Conservation (phyloP, 2,113 vertebrate species). For the Henicopernis longicauda region DNA sequence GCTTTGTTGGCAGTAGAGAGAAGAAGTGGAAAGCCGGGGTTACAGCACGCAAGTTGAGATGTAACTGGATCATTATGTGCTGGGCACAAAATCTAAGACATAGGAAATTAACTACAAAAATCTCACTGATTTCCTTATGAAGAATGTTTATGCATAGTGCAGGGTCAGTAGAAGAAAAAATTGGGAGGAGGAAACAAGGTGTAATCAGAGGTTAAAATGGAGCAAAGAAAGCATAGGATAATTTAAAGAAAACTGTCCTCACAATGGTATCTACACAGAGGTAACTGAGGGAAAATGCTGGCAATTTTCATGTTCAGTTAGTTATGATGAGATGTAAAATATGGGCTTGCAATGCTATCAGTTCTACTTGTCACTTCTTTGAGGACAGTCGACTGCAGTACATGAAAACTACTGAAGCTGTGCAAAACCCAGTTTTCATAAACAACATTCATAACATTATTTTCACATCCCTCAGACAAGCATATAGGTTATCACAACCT, state of each 20-base stretch:
- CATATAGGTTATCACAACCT: constrained; percentile 22
- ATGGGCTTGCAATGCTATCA: not conserved
- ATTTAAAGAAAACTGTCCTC: not conserved
- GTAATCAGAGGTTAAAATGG: not conserved
- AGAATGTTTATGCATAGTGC: not conserved
- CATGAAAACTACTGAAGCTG: not conserved
- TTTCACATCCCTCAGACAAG: constrained; percentile 41
- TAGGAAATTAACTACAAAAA: constrained; percentile 29
- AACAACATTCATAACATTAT: constrained; percentile 45
- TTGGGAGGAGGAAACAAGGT: not conserved
- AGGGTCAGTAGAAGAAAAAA: not conserved
- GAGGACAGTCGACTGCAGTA: not conserved
- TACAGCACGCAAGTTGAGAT: not conserved
- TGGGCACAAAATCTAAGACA: not conserved
- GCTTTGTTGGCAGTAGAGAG: not conserved
- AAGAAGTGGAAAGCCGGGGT: not conserved
- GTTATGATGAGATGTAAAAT: not conserved
- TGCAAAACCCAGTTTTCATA: constrained; percentile 1
- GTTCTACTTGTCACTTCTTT: not conserved
- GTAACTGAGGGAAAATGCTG: not conserved
- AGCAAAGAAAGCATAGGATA: not conserved
- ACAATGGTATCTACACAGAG: not conserved
- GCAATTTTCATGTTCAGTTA: not conserved
- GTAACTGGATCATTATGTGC: constrained; percentile 17
- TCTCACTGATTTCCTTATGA: not conserved